Evolutionary conservation across 2,888 invertebrate genomes (phyloP), one percentile per base, ranked within the genome.

Genomic region (Aporophyla lueneburgensis): DNA sequence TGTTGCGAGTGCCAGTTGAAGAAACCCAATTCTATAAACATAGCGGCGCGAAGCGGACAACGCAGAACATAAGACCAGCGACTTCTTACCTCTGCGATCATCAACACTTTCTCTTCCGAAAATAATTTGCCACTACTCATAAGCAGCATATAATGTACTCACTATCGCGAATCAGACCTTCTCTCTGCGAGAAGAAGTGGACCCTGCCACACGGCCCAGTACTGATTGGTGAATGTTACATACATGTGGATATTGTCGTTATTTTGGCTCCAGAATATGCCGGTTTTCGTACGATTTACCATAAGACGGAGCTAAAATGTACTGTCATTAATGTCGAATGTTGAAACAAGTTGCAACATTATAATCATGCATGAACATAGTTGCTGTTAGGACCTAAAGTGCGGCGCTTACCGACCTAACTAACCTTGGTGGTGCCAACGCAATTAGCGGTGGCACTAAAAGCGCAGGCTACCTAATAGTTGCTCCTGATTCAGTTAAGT

Each of bases 1-100:
- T 83, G 83, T 71, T 83, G 78, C 71, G 67, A 77, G 78, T 80
- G 78, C 58, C 62, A 83, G 71, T 53, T 83, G 49, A 59, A 71
- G 54, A 68, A 65, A 65, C 63, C 51, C 24, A 63, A 74, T 63
- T 63, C 5, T 14, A 40, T 56, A 56, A 58, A 58, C 33, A 62
- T 62, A 21, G 21, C 51, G 24, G 2, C 10, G 9, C 21, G 21
- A 10, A 53, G 21, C 10, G 2, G 5, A 33, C 27, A 9, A 59
- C 6, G 27, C 10, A 0, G 7, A 12, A 46, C 9, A n/a, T 5
- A 53, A 19, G 14, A 53, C 16, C 40, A 43, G 19, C 9, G 53
- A 33, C n/a, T 49, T 19, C 14, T 6, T 40, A 19, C 6, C 24
- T 59, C 4, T 53, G 19, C 21, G 19, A 61, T 40, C 49, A 58